These are phyloP conservation scores for pig (Sus scrofa) DNA, from an alignment of 2,113 vertebrate genomes.

Conservation along the genomic window DNA sequence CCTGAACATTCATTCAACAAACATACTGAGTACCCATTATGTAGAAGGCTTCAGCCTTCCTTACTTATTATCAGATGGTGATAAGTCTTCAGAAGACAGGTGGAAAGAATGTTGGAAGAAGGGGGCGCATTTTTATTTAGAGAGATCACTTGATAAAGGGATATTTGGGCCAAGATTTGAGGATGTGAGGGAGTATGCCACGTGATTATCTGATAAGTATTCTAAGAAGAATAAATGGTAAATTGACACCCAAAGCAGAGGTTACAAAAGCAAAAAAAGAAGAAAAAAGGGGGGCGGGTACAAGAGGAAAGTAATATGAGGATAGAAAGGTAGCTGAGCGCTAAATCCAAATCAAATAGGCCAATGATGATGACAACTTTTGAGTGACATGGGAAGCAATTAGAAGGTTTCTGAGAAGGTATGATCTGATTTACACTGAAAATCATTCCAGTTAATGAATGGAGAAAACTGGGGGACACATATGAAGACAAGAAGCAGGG, in stretches of 20 bases:
- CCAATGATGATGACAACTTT: neutral
- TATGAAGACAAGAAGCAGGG: neutral
- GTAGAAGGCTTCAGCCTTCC: neutral
- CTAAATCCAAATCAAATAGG: neutral
- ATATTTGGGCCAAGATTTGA: neutral
- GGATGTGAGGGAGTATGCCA: neutral
- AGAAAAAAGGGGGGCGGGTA: neutral
- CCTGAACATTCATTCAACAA: conserved; percentile 5
- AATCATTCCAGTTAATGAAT: neutral
- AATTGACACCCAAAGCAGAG: neutral
- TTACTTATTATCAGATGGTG: neutral
- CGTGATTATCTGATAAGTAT: neutral
- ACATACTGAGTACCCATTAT: neutral
- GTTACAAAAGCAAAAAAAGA: neutral
- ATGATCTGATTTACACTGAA: conserved; percentile 29
- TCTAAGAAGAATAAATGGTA: neutral
- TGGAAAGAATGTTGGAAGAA: neutral
- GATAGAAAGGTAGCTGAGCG: neutral
- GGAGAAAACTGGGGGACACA: neutral
- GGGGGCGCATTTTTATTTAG: neutral
- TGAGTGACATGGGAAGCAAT: neutral
- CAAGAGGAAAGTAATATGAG: neutral
- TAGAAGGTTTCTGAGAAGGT: neutral
- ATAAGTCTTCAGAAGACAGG: conserved; percentile 4
- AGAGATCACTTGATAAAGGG: neutral